Conservation (phyloP, 1,140 invertebrate species). For the Coenobita brevimanus region DNA sequence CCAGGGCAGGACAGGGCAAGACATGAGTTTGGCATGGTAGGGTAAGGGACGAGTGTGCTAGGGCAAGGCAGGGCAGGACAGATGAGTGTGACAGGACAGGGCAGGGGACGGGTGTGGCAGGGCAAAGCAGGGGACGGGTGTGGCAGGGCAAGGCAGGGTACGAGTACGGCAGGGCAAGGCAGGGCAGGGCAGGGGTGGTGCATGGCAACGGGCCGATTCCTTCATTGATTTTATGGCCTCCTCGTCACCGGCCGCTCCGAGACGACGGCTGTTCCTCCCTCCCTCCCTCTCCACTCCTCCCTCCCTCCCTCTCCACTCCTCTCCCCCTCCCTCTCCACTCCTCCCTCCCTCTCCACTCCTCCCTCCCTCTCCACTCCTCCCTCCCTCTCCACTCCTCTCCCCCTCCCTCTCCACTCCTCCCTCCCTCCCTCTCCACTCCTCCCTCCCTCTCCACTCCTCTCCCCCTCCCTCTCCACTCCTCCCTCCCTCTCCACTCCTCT, state of each 20-base stretch:
- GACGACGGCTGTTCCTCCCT: too few relatives aligned
- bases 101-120: not conserved
- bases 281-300: not conserved
- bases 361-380: not conserved
- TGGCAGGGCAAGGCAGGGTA: not conserved
- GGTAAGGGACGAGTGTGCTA: too few relatives aligned
- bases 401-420: not conserved
- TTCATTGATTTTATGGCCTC: slow-evolving; percentile 59
- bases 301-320: too few relatives aligned
- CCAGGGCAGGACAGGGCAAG: too few relatives aligned
- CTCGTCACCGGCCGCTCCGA: not conserved
- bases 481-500: slow-evolving; percentile 11
- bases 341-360: not conserved
- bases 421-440: not conserved
- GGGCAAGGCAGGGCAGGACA: not conserved
- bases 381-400: not conserved
- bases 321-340: not conserved
- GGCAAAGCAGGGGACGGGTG: not conserved
- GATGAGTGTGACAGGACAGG: not conserved
- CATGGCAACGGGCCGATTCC: slow-evolving; percentile 54
- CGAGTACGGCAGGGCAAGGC: too few relatives aligned
- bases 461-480: not conserved
- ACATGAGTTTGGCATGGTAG: too few relatives aligned
- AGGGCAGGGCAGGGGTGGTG: not conserved
- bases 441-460: not conserved